These are phyloP conservation scores for Actinostola sp. DNA, from an alignment of 92 coral and sea anemone species.

Conservation along the genomic window DNA sequence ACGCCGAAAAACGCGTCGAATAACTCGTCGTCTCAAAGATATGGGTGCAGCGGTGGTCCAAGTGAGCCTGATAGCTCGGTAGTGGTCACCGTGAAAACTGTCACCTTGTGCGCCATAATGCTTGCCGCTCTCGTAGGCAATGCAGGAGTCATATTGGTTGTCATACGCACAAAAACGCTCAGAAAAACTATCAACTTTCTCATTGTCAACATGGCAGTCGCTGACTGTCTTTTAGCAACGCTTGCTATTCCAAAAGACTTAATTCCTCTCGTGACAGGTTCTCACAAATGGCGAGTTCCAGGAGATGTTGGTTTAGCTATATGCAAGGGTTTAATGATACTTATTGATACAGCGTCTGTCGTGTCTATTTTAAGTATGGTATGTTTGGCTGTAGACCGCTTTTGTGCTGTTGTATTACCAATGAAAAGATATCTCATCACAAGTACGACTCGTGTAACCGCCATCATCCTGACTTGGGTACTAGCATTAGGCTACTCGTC, in stretches of 20 bases:
- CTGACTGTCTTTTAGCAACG: slow-evolving; percentile 8
- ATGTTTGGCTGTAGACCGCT: slow-evolving; percentile 34
- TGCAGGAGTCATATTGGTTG: slow-evolving; percentile 8
- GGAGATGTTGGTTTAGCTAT: slow-evolving; percentile 12
- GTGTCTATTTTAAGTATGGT: slow-evolving; percentile 42
- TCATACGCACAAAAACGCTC: slow-evolving; percentile 11
- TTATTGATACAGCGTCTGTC: slow-evolving; percentile 15
- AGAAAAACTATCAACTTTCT: slow-evolving; percentile 19
- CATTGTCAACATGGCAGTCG: slow-evolving; percentile 25
- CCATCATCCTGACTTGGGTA: slow-evolving; percentile 32
- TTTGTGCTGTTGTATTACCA: slow-evolving; percentile 41
- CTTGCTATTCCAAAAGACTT: slow-evolving; percentile 7
- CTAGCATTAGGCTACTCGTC: slow-evolving; percentile 27
- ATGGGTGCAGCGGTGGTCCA: background rate
- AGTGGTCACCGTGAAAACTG: background rate
- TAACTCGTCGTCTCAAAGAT: background rate
- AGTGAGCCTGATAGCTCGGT: background rate
- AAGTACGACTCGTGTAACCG: slow-evolving; percentile 13
- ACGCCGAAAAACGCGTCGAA: background rate
- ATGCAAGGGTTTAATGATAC: slow-evolving; percentile 8
- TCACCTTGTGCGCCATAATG: slow-evolving; percentile 9
- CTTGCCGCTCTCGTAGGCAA: slow-evolving; percentile 16
- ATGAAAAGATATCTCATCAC: slow-evolving; percentile 35
- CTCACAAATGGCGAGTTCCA: slow-evolving; percentile 1
- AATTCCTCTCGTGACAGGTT: background rate